phyloP scores from a whole-genome alignment of 2,888 invertebrate species.

The Philonicus albiceps region DNA sequence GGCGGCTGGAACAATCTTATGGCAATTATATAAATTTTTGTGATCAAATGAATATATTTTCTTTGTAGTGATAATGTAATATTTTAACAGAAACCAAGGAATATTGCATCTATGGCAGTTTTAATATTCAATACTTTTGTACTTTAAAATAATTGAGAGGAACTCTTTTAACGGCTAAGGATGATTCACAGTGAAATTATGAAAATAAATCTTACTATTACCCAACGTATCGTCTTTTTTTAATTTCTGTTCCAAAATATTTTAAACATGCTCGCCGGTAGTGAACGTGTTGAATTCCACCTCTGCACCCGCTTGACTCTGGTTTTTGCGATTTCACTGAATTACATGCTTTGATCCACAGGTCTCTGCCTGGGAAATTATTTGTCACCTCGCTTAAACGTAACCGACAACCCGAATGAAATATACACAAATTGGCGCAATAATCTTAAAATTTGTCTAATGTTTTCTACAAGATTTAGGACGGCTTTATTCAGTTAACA shows the following conservation, averaged over 20 bases:
- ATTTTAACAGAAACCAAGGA: conserved; percentile 10
- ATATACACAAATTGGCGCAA: no score
- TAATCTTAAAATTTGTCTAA: no score
- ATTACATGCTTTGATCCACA: no score
- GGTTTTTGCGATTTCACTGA: no score
- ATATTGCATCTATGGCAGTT: conserved; percentile 29
- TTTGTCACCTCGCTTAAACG: no score
- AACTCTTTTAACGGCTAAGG: conserved; percentile 4
- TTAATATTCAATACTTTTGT: conserved; percentile 35
- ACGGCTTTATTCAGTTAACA: no score
- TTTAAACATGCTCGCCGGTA: no score
- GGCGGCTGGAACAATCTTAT: conserved; percentile 9
- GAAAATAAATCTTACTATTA: conserved; percentile 14
- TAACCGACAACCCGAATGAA: no score
- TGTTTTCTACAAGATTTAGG: no score
- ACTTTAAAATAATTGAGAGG: conserved; percentile 6
- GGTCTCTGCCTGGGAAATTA: no score
- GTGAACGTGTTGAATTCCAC: no score
- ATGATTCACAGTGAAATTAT: conserved; percentile 12
- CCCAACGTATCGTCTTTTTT: background rate
- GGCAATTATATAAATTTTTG: conserved; percentile 31
- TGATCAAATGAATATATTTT: conserved; percentile 31
- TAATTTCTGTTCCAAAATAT: background rate
- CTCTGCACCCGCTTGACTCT: no score
- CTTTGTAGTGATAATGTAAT: conserved; percentile 4